phyloP scores from a whole-genome alignment of 2,113 vertebrate genomes.

The Caranx melampygus region DNA sequence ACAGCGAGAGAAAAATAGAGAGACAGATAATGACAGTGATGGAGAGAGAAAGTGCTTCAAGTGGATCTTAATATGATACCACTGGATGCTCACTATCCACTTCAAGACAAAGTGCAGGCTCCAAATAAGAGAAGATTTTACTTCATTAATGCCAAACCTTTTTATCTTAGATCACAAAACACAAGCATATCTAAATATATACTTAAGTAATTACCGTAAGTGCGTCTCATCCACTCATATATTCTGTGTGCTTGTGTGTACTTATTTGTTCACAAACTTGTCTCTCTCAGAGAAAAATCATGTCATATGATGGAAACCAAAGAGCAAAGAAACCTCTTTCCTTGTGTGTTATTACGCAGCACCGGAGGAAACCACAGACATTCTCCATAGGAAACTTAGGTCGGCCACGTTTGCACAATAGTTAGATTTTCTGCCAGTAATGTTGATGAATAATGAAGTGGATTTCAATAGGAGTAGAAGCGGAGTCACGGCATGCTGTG shows the following conservation, averaged over 20 bases:
- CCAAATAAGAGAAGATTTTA: conserved; percentile 12
- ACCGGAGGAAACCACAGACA: neutral
- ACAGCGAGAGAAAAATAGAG: neutral
- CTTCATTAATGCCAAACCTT: conserved; percentile 10
- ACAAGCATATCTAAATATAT: conserved; percentile 8
- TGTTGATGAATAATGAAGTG: conserved; percentile 16
- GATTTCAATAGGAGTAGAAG: conserved; percentile 13
- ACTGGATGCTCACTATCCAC: conserved; percentile 41
- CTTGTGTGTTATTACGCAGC: neutral
- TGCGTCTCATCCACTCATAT: neutral
- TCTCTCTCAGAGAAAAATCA: conserved; percentile 9
- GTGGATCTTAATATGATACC: conserved; percentile 33
- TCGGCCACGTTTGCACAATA: neutral
- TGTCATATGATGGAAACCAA: conserved; percentile 12
- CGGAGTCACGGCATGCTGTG: neutral
- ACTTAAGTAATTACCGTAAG: conserved; percentile 1
- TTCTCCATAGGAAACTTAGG: neutral
- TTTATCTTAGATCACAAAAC: neutral
- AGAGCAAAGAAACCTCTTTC: neutral
- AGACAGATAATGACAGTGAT: conserved; percentile 12
- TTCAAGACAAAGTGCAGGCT: conserved; percentile 13
- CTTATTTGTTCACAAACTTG: neutral
- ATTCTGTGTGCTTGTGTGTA: neutral
- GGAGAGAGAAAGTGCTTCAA: conserved; percentile 15
- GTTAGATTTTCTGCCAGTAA: neutral